Conservation (phyloP, 92 coral and sea anemone genomes). For the Zoanthus solanderi region DNA sequence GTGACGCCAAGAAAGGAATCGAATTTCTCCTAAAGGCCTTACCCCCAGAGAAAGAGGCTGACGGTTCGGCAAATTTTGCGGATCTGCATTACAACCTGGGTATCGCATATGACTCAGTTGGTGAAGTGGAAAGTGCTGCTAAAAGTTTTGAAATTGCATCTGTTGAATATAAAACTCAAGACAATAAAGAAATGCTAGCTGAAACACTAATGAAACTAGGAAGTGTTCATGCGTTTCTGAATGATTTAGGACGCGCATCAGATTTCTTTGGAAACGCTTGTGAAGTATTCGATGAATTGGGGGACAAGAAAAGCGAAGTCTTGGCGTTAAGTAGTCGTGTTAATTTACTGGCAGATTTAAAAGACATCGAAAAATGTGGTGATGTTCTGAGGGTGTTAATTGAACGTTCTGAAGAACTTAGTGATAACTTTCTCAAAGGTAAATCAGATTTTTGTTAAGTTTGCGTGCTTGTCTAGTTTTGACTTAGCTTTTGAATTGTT, state of each 20-base stretch:
- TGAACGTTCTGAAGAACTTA: conserved; percentile 78
- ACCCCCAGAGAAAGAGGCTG: conserved; percentile 91
- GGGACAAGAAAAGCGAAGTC: conserved; percentile 78
- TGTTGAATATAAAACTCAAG: conserved; percentile 77
- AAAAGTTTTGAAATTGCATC: conserved; percentile 84
- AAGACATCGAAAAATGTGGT: conserved; percentile 80
- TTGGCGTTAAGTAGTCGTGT: conserved; percentile 86
- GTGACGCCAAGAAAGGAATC: conserved; percentile 85
- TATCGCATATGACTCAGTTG: conserved; percentile 85
- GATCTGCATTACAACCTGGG: conserved; percentile 95
- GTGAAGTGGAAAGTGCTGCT: conserved; percentile 72
- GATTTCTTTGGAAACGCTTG: conserved; percentile 75
- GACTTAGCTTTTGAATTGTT: conserved; percentile 11
- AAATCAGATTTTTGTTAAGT: neutral
- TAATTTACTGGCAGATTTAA: conserved; percentile 83
- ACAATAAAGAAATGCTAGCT: conserved; percentile 84
- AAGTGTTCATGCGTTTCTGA: conserved; percentile 68
- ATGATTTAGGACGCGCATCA: conserved; percentile 74
- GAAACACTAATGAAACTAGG: conserved; percentile 88
- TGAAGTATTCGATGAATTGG: conserved; percentile 65
- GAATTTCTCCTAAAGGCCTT: conserved; percentile 83
- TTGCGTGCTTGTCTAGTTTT: neutral
- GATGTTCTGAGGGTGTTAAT: conserved; percentile 74
- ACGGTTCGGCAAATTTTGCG: conserved; percentile 87
- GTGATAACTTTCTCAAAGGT: conserved; percentile 84